Conservation (phyloP, 2,113 vertebrate species). For the Amphiprion percula region DNA sequence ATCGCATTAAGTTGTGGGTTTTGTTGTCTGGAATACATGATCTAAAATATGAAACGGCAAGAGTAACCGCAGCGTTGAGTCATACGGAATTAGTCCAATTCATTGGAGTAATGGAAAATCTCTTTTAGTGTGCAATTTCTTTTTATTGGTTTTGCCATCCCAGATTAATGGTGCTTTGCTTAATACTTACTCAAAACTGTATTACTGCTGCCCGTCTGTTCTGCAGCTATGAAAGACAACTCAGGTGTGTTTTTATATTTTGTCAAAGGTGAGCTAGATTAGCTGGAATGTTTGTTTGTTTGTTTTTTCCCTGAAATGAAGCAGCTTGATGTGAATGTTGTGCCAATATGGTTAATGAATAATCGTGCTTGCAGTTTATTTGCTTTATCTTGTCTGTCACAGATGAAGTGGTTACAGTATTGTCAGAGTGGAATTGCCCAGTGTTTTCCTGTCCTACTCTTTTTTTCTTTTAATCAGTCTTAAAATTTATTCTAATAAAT, state of each 20-base stretch:
- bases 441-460: conserved; percentile 8
- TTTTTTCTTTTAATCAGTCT: conserved; percentile 12
- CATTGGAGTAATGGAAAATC: conserved; percentile 14
- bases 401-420: conserved; percentile 16
- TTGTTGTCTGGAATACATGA: neutral
- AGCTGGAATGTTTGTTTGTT: neutral
- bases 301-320: conserved; percentile 1
- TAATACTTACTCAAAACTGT: conserved; percentile 28
- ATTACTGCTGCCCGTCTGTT: conserved; percentile 25
- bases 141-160: conserved; percentile 14
- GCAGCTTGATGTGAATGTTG: neutral
- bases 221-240: conserved; percentile 9
- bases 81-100: neutral
- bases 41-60: neutral
- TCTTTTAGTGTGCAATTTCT: conserved; percentile 12
- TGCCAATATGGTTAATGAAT: conserved; percentile 55
- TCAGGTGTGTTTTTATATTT: conserved; percentile 37
- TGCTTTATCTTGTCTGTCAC: conserved; percentile 35
- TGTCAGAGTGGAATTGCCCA: neutral
- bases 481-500: conserved; percentile 26
- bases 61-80: conserved; percentile 15
- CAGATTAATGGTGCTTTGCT: conserved; percentile 32
- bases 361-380: conserved; percentile 30
- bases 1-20: conserved; percentile 10
- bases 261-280: conserved; percentile 9